Conservation (phyloP, 2,797 vertebrate genomes). For the Clarias pachynema region DNA sequence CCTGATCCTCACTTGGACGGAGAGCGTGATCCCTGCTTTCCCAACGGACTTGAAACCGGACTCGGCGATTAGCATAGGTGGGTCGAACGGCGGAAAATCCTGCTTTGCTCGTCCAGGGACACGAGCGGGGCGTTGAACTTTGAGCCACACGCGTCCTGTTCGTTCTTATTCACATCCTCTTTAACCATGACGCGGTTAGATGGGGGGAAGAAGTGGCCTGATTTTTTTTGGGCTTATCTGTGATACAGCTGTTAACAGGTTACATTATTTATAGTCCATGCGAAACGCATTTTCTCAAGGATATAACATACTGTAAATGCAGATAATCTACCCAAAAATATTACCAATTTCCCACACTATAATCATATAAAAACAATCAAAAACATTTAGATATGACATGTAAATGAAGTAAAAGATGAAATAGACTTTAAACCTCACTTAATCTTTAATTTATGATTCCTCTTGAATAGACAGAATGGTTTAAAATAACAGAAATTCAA, state of each 20-base stretch:
- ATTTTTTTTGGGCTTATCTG: not conserved
- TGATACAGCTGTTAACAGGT: not conserved
- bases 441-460: no score
- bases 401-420: no score
- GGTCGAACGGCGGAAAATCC: slow-evolving; percentile 23
- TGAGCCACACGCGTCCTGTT: not conserved
- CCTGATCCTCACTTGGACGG: not conserved
- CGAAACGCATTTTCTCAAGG: no score
- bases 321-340: no score
- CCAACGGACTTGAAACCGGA: not conserved
- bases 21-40: not conserved
- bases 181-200: not conserved
- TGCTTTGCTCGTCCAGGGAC: slow-evolving; percentile 3
- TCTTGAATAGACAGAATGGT: no score
- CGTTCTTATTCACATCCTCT: not conserved
- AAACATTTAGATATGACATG: no score
- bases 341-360: no score
- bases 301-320: no score
- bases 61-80: not conserved
- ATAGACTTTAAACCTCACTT: no score
- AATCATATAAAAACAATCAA: no score
- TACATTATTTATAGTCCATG: no score
- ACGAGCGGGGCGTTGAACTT: not conserved
- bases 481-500: no score
- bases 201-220: not conserved